Base-by-base conservation (phyloP, 1,140 invertebrate species). In the Papilio polytes region DNA sequence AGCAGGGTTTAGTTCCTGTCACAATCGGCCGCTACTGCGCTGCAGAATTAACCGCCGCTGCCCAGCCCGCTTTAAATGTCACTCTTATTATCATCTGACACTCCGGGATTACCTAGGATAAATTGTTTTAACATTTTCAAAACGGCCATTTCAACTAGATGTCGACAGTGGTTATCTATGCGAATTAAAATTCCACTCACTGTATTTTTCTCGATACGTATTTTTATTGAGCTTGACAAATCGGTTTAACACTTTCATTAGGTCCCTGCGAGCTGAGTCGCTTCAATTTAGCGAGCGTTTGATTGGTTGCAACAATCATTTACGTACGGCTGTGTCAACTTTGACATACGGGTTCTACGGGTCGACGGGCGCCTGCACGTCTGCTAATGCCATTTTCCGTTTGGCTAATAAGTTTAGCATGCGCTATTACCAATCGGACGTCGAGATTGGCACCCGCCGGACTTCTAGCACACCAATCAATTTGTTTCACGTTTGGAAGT, bases 31-130 rank as follows among this genome's bases (percentile, higher is more conserved):
- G 86, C 86, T 86, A 87, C 86, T 88, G 90, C 87, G 81, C 91
- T 90, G 87, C 88, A 91, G 91, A 92, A 93, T 93, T 93, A 93
- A 92, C 91, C 88, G 86, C 87, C 86, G 86, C 88, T 82, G 83
- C 83, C 46, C 85, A 81, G 89, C 86, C 86, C 87, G 88, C 89
- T 93, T 91, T 88, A 93, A 94, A 92, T 93, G 93, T 94, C 93
- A 94, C 90, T 94, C 91, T 93, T 95, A 94, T 94, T 94, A 95
- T 94, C 92, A 87, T 94, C 91, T 92, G 93, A 94, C 93, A 94
- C 87, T 90, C 84, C 82, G 83, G 92, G 93, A 93, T 95, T 95
- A 94, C 90, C 85, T 88, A 87, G 91, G 90, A 94, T 95, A 92
- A 94, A 95, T 95, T 94, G 92, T 94, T 94, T 94, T 92, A 93